Base-by-base conservation (phyloP, 2,888 invertebrate species). In the Amiota mariae region DNA sequence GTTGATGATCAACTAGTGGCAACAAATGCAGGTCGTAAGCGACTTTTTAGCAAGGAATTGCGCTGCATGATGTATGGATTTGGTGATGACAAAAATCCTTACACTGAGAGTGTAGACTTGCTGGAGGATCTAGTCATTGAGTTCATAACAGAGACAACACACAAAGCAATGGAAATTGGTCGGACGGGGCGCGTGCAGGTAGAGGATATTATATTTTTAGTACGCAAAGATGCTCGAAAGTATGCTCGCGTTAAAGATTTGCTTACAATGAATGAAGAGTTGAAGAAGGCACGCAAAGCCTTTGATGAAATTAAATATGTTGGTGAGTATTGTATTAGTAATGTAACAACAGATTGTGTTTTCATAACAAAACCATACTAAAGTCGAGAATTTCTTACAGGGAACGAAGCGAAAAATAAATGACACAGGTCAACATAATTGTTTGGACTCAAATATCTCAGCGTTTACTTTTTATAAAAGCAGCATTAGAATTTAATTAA, bases 41-140 rank as follows among this genome's bases (percentile, higher is more conserved):
- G 97, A 63, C 89, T 97, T 1, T 97, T 97, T 82, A 97, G 97
- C 74, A 97, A 97, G 90, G 97, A 97, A 90, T 90, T 98, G 59
- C 92, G 98, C 48, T 97, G 97, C 83, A 99, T 99, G 99, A 98
- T 99, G 97, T 99, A 97, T 89, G 99, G 99, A 0, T 99, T 99
- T 92, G 99, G 99, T 6, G 99, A 99, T 90, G 99, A 99, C 88
- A 97, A 98, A 89, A 99, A 98, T 91, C 99, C 99, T 0, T 99
- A 98, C 87, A 99, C 99, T 1, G 99, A 99, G 91, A 98, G 98
- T 88, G 98, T 99, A 0, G 99, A 99, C 89, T 92, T 98, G 66
- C 91, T 99, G 68, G 99, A 99, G 91, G 98, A 99, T 90, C 91
- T 99, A 66, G 98, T 99, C 0, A 97, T 99, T 80, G 98, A 99